Evolutionary conservation across 1,140 invertebrate genomes (phyloP).

Genomic region (Cecropterus lyciades): DNA sequence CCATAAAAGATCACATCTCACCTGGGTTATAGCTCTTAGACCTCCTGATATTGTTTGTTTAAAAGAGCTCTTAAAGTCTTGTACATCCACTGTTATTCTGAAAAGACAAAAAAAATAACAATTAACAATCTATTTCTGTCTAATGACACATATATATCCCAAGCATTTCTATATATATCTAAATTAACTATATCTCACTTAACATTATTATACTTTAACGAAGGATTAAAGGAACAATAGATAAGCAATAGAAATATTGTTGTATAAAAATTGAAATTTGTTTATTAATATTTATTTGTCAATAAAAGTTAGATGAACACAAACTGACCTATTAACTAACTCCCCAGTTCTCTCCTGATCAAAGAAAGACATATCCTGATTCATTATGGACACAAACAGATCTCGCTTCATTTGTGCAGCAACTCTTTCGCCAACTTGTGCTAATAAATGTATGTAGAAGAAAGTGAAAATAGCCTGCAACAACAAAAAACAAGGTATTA

Average conservation of each 20-base stretch:
- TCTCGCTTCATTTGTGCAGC: conserved; percentile 91
- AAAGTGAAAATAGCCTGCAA: conserved; percentile 94
- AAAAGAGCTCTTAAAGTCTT: conserved; percentile 98
- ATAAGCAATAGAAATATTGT: no score
- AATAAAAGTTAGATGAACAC: no score
- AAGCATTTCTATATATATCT: no score
- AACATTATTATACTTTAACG: no score
- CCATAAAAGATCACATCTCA: no score
- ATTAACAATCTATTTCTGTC: conserved; percentile 5
- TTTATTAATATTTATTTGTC: no score
- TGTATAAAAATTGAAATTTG: no score
- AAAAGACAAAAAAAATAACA: conserved; percentile 51
- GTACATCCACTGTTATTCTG: conserved; percentile 95
- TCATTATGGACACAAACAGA: conserved; percentile 93
- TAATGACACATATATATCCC: no score
- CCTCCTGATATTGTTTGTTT: conserved; percentile 96
- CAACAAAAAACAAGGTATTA: background rate
- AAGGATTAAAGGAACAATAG: no score
- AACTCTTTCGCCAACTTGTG: conserved; percentile 94
- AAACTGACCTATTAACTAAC: conserved; percentile 91
- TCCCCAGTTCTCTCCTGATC: conserved; percentile 96
- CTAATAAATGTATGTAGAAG: conserved; percentile 93
- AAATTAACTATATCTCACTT: no score
- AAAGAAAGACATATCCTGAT: conserved; percentile 96
- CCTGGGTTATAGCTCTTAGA: conserved; percentile 92